These are phyloP conservation scores for Holothuria leucospilota DNA, from an alignment of 53 echinoderm and acorn worm genomes.

Conservation along the genomic window DNA sequence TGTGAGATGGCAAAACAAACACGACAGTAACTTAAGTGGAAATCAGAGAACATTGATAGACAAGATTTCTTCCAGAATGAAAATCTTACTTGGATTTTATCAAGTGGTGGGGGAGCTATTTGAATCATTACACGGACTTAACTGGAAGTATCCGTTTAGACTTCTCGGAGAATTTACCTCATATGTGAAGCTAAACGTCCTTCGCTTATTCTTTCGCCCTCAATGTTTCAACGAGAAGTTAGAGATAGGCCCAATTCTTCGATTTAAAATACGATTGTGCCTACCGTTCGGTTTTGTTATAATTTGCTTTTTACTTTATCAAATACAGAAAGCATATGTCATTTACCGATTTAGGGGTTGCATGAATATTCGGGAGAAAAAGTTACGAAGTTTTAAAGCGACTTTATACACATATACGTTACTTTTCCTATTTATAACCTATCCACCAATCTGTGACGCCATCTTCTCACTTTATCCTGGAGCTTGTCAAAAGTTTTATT, in stretches of 20 bases:
- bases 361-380: no score
- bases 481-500: constrained; percentile 49
- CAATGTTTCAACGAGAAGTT: background rate
- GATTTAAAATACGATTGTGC: background rate
- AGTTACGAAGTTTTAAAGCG: no score
- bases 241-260: background rate
- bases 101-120: constrained; percentile 43
- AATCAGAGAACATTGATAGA: background rate
- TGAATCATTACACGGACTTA: background rate
- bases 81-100: constrained; percentile 43
- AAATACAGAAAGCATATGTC: background rate
- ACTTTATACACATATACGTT: constrained; percentile 17
- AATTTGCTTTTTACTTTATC: background rate
- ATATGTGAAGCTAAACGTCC: background rate
- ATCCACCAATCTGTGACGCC: constrained; percentile 43
- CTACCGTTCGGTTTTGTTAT: background rate
- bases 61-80: constrained; percentile 7
- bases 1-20: background rate
- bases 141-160: constrained; percentile 1
- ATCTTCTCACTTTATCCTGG: constrained; percentile 51
- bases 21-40: background rate
- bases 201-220: constrained; percentile 11
- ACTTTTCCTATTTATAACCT: constrained; percentile 55
- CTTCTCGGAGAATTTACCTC: background rate
- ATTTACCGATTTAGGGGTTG: background rate